phyloP scores from a whole-genome alignment of 2,797 vertebrate species.

The Synanceia verrucosa region DNA sequence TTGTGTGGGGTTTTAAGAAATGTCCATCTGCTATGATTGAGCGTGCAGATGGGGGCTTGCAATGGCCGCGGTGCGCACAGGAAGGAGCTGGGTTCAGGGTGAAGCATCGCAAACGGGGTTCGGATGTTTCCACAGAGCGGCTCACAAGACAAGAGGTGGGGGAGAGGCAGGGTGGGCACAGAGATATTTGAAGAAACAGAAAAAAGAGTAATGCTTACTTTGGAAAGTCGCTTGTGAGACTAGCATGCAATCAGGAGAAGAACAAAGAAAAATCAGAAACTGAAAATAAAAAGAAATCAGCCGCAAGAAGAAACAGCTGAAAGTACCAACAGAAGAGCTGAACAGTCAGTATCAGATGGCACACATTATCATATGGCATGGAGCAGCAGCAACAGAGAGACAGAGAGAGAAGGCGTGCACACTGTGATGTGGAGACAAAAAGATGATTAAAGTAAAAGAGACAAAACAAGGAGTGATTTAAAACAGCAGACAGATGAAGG shows the following conservation, averaged over 20 bases:
- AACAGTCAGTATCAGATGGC: constrained; percentile 75
- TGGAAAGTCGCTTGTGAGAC: constrained; percentile 99
- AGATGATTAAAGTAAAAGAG: constrained; percentile 17
- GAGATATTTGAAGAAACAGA: constrained; percentile 77
- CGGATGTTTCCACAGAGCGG: constrained; percentile 56
- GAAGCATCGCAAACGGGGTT: constrained; percentile 49
- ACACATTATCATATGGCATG: constrained; percentile 72
- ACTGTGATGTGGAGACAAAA: constrained; percentile 45
- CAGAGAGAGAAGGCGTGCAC: constrained; percentile 52
- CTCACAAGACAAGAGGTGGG: constrained; percentile 71
- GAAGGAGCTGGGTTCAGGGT: constrained; percentile 43
- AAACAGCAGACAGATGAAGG: constrained; percentile 44
- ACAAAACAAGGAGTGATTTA: constrained; percentile 31
- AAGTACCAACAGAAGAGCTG: constrained; percentile 73
- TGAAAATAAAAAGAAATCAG: constrained; percentile 72
- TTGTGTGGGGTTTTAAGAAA: constrained; percentile 54
- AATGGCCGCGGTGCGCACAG: constrained; percentile 41
- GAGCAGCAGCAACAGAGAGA: constrained; percentile 54
- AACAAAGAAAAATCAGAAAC: constrained; percentile 90
- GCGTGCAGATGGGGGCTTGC: constrained; percentile 54
- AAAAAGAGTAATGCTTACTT: constrained; percentile 94
- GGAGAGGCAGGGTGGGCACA: constrained; percentile 50
- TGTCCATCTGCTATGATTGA: constrained; percentile 52
- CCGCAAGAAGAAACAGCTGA: constrained; percentile 71
- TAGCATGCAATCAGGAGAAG: constrained; percentile 92